Evolutionary conservation across 2,113 vertebrate genomes (phyloP).

Genomic region (Neolamprologus tretocephalus): DNA sequence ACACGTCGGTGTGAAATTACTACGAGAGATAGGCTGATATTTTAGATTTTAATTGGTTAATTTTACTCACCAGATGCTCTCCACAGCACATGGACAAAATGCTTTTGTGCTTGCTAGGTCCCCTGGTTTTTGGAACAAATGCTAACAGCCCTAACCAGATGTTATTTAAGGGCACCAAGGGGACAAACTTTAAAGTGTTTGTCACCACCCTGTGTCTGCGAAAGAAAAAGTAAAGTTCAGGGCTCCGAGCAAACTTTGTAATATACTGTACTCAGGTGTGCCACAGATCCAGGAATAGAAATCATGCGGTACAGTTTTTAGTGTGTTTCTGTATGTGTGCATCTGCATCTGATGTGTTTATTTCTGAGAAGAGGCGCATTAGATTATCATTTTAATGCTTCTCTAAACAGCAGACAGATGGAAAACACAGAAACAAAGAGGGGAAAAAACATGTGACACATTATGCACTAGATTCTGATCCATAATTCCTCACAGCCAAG

Average conservation of each 20-base stretch:
- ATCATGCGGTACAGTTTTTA: background rate
- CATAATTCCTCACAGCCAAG: background rate
- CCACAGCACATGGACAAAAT: background rate
- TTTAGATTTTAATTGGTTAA: conserved; percentile 18
- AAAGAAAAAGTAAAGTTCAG: conserved; percentile 10
- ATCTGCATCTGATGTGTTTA: background rate
- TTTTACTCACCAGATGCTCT: conserved; percentile 20
- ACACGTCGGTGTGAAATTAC: background rate
- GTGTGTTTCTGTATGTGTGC: background rate
- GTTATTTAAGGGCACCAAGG: conserved; percentile 38
- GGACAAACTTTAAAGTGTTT: conserved; percentile 13
- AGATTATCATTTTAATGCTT: conserved; percentile 2
- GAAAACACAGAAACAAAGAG: background rate
- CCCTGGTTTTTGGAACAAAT: conserved; percentile 31
- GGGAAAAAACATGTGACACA: conserved; percentile 1
- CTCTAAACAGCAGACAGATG: background rate
- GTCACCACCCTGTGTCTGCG: background rate
- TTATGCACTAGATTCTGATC: conserved; percentile 18
- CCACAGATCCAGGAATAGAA: conserved; percentile 26
- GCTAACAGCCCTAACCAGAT: conserved; percentile 28
- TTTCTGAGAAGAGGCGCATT: background rate
- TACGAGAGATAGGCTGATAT: background rate
- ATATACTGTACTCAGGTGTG: conserved; percentile 31
- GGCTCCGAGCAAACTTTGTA: conserved; percentile 9
- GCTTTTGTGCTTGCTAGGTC: background rate